phyloP scores from a whole-genome alignment of 2,797 vertebrate species.

The Spinus olivaceus region DNA sequence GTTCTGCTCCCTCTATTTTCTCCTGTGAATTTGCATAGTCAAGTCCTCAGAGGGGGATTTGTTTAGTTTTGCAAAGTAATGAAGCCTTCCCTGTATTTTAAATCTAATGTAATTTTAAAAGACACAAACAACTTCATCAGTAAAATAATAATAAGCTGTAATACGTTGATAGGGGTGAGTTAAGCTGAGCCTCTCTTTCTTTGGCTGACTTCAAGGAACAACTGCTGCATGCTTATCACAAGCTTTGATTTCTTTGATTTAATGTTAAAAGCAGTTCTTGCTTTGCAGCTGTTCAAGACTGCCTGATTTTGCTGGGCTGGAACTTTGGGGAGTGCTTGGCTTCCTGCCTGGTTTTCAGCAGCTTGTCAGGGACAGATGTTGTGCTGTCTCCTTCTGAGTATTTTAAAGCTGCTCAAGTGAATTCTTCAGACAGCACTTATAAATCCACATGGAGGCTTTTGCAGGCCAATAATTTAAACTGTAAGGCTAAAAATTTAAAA shows the following conservation, averaged over 20 bases:
- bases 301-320: conserved; percentile 16
- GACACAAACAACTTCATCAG: background rate
- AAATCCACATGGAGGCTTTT: conserved; percentile 43
- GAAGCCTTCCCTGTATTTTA: background rate
- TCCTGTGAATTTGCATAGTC: background rate
- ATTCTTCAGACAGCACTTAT: conserved; percentile 55
- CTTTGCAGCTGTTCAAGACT: conserved; percentile 30
- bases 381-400: conserved; percentile 40
- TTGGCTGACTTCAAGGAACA: background rate
- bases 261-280: background rate
- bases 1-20: background rate
- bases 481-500: background rate
- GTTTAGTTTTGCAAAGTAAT: background rate
- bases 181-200: background rate
- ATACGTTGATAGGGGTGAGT: background rate
- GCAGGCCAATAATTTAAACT: conserved; percentile 50
- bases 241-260: conserved; percentile 27
- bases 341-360: conserved; percentile 49
- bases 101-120: background rate
- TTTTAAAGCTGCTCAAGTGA: conserved; percentile 57
- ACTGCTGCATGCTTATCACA: background rate
- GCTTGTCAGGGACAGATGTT: conserved; percentile 62
- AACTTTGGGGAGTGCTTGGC: conserved; percentile 44
- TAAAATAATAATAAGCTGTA: background rate
- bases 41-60: background rate